These are phyloP conservation scores for Rhamnusium bicolor DNA, from an alignment of 2,888 invertebrate genomes.

Conservation along the genomic window DNA sequence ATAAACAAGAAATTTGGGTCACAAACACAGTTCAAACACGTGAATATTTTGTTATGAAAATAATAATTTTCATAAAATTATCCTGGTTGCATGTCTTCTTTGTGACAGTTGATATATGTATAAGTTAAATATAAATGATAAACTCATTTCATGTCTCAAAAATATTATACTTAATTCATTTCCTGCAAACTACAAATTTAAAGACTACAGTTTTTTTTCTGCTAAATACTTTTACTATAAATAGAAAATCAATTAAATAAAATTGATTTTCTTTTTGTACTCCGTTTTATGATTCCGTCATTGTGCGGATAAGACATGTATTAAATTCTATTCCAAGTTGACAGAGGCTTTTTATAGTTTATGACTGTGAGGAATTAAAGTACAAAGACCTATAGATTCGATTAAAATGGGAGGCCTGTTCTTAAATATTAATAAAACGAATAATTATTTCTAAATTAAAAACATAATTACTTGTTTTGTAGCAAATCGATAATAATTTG, in stretches of 20 bases:
- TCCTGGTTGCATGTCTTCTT: background rate
- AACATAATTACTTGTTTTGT: background rate
- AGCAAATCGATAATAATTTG: background rate
- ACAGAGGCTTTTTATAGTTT: background rate
- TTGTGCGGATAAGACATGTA: background rate
- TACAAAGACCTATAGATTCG: background rate
- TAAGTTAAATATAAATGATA: background rate
- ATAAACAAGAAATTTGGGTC: too few relatives aligned
- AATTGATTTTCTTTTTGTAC: constrained; percentile 7
- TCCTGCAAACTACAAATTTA: background rate
- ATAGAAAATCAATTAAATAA: constrained; percentile 19
- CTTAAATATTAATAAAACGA: background rate
- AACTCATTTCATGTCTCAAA: constrained; percentile 4
- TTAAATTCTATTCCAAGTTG: background rate
- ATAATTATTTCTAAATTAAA: too few relatives aligned
- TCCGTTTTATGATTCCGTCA: background rate
- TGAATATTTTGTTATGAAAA: too few relatives aligned
- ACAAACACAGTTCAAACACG: too few relatives aligned
- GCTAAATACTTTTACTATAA: constrained; percentile 8
- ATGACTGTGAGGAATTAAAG: background rate
- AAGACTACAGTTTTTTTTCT: background rate
- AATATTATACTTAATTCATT: background rate
- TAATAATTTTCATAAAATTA: background rate
- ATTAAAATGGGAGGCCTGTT: background rate
- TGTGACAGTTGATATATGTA: background rate